Conservation (phyloP, 2,888 invertebrate genomes). For the Aspidiotus rigidus region DNA sequence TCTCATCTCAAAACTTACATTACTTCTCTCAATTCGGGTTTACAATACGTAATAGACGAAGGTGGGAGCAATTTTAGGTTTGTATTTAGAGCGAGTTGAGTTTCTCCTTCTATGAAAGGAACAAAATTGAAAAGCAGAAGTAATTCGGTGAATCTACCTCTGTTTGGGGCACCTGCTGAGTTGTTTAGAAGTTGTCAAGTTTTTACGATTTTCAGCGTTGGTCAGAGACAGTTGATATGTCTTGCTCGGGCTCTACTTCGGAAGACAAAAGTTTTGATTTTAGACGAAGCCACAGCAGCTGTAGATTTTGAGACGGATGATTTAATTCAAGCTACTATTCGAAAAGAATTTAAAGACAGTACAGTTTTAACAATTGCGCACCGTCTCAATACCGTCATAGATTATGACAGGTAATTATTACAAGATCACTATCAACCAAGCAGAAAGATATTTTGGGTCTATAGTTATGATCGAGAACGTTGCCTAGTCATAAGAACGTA, state of each 20-base stretch:
- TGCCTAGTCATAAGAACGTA: too few species aligned
- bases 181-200: neutral
- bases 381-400: conserved; percentile 87
- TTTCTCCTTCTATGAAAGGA: too few species aligned
- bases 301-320: conserved; percentile 86
- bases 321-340: conserved; percentile 80
- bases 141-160: neutral
- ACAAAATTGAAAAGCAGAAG: neutral
- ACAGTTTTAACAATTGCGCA: conserved; percentile 89
- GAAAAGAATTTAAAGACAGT: conserved; percentile 72
- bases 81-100: too few species aligned
- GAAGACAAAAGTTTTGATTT: conserved; percentile 73
- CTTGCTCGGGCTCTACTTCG: conserved; percentile 72
- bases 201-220: conserved; percentile 52
- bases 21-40: conserved; percentile 61
- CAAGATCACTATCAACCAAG: too few species aligned
- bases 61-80: conserved; percentile 71
- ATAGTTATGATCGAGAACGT: too few species aligned
- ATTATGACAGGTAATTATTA: conserved; percentile 57
- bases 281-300: conserved; percentile 85
- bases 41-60: conserved; percentile 77
- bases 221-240: conserved; percentile 81
- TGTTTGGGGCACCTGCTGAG: neutral
- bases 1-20: conserved; percentile 83
- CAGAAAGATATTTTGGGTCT: too few species aligned